These are phyloP conservation scores for Urocitellus parryii DNA, from an alignment of 2,113 vertebrate species.

Conservation along the genomic window DNA sequence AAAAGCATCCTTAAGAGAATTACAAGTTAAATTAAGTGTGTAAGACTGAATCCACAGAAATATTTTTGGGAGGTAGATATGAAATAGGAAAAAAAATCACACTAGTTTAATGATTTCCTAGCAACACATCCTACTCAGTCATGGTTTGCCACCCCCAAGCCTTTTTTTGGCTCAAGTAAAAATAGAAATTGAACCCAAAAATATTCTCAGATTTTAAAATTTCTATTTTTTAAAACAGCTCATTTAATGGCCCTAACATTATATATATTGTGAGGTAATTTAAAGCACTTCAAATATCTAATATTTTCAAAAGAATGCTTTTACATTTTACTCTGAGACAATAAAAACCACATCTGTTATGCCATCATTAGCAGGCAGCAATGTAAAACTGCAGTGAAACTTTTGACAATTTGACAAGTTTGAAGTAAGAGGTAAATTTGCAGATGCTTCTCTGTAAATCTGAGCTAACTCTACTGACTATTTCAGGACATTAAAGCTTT, in stretches of 20 bases:
- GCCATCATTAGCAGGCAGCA: conserved; percentile 72
- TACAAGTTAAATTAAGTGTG: conserved; percentile 50
- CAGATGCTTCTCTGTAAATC: conserved; percentile 71
- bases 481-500: conserved; percentile 72
- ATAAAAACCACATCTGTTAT: conserved; percentile 56
- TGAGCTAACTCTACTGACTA: conserved; percentile 57
- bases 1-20: conserved; percentile 54
- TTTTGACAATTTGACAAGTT: conserved; percentile 81
- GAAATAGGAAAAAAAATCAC: conserved; percentile 34
- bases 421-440: conserved; percentile 75
- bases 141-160: conserved; percentile 54
- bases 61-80: conserved; percentile 56
- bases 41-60: conserved; percentile 59
- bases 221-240: conserved; percentile 42
- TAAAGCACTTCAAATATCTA: conserved; percentile 61
- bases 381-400: conserved; percentile 61
- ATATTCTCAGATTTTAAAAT: conserved; percentile 52
- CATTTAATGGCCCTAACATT: conserved; percentile 44
- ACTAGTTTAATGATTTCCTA: conserved; percentile 70
- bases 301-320: conserved; percentile 58
- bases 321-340: conserved; percentile 62
- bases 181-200: conserved; percentile 47
- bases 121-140: conserved; percentile 55
- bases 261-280: neutral
- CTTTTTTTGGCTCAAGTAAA: conserved; percentile 31